Evolutionary conservation across 2,113 vertebrate genomes (phyloP).

Genomic region (Eudyptes chrysolophus): DNA sequence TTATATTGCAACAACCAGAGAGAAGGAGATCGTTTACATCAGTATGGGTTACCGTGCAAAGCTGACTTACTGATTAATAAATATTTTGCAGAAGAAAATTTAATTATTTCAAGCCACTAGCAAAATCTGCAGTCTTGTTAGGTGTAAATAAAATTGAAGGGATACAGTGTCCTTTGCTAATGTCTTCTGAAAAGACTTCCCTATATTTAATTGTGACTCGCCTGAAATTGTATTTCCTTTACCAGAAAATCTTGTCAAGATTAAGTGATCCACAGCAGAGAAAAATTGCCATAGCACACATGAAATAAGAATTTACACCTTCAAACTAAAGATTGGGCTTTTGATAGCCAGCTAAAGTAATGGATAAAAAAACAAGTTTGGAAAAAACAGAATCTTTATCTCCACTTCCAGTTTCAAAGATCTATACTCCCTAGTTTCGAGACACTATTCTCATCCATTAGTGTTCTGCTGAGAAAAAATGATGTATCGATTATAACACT

Average conservation of each 20-base stretch:
- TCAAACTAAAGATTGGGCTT: neutral
- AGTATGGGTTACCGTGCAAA: neutral
- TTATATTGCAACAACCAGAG: neutral
- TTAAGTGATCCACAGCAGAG: neutral
- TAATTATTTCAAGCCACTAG: neutral
- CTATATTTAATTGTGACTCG: slow-evolving; percentile 33
- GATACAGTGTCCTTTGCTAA: neutral
- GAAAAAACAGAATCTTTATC: neutral
- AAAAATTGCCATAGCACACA: neutral
- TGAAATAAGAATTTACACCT: neutral
- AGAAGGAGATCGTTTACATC: neutral
- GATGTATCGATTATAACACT: neutral
- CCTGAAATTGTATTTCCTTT: neutral
- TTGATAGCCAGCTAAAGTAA: neutral
- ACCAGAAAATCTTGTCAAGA: neutral
- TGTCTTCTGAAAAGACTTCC: neutral
- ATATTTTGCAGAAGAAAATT: neutral
- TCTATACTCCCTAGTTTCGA: neutral
- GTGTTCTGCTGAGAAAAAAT: neutral
- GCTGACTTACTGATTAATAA: neutral
- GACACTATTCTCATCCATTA: neutral
- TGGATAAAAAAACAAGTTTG: neutral
- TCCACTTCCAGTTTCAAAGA: neutral
- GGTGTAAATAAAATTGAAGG: neutral
- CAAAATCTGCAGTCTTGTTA: neutral